Evolutionary conservation across 30 jellyfish, hydroid and myxozoan genomes (phyloP).

Genomic region (Phacellophora camtschatica): DNA sequence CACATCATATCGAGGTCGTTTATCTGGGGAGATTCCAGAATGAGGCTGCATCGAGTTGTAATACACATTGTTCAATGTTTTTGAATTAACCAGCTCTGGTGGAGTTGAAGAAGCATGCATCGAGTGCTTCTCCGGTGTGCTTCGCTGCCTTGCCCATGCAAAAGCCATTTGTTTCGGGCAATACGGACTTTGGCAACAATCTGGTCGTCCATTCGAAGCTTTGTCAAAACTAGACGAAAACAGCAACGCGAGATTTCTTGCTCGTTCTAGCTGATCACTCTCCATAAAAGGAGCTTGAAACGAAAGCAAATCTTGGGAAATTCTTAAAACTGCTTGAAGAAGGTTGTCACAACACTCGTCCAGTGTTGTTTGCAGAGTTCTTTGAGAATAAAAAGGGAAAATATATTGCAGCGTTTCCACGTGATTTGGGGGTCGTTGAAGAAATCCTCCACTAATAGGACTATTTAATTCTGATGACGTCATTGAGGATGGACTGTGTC

Average conservation of each 20-base stretch:
- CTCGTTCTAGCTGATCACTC: constrained; percentile 3
- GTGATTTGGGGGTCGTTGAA: constrained; percentile 41
- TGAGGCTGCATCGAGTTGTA: neutral
- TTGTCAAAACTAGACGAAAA: constrained; percentile 4
- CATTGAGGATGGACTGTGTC: constrained; percentile 35
- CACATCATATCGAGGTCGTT: constrained; percentile 14
- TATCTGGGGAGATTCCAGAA: constrained; percentile 22
- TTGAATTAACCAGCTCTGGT: constrained; percentile 19
- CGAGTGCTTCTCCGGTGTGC: neutral
- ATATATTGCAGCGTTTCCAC: constrained; percentile 44
- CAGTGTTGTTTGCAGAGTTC: constrained; percentile 29
- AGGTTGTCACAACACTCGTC: constrained; percentile 57
- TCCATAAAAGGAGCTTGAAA: constrained; percentile 37
- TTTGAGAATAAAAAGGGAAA: constrained; percentile 49
- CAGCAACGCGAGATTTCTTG: constrained; percentile 28
- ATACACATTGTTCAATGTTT: neutral
- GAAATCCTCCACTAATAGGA: neutral
- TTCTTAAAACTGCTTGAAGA: constrained; percentile 46
- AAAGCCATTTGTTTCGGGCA: constrained; percentile 67
- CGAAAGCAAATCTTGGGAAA: constrained; percentile 48
- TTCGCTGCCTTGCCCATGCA: constrained; percentile 49
- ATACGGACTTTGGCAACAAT: constrained; percentile 51
- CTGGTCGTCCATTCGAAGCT: constrained; percentile 38
- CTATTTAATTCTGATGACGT: constrained; percentile 34
- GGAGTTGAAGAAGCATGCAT: no score